Conservation (phyloP, 2,797 vertebrate genomes). For the Hyperoplus immaculatus region DNA sequence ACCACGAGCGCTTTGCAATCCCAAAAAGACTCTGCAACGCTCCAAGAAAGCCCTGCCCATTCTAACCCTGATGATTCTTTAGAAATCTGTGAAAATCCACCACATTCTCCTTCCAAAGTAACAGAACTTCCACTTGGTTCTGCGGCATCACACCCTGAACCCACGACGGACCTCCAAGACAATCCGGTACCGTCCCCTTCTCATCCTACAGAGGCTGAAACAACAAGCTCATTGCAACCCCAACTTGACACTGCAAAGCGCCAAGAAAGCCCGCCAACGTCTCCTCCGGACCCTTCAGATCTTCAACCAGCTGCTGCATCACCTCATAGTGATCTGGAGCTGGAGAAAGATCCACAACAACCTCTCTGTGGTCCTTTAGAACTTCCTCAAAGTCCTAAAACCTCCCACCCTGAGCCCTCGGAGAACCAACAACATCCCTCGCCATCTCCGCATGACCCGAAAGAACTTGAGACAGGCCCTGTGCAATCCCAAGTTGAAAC, state of each 20-base stretch:
- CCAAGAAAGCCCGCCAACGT: not conserved
- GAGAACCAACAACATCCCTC: not conserved
- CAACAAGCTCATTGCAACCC: not conserved
- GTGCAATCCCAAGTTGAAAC: accelerated
- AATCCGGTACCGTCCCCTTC: not conserved
- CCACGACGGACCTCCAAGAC: not conserved
- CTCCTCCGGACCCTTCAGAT: not conserved
- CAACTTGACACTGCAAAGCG: not conserved
- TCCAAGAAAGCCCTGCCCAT: not conserved
- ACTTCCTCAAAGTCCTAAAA: not conserved
- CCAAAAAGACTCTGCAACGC: not conserved
- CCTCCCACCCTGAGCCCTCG: not conserved
- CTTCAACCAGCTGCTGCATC: not conserved
- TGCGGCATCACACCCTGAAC: not conserved
- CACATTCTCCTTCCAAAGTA: not conserved
- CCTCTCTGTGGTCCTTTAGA: not conserved
- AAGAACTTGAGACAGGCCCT: not conserved
- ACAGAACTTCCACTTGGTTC: not conserved
- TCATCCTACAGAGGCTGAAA: not conserved
- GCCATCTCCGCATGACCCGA: not conserved
- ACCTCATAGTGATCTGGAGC: not conserved
- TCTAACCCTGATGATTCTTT: not conserved
- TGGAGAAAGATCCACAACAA: not conserved
- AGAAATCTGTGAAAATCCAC: conserved; percentile 3
- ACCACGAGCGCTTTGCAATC: not conserved